A percentile compares a stretch with the other conserved stretches of the same genome.
phyloP scores from a whole-genome alignment of 2,797 vertebrate species.

The Amblyopsis hoosieri region DNA sequence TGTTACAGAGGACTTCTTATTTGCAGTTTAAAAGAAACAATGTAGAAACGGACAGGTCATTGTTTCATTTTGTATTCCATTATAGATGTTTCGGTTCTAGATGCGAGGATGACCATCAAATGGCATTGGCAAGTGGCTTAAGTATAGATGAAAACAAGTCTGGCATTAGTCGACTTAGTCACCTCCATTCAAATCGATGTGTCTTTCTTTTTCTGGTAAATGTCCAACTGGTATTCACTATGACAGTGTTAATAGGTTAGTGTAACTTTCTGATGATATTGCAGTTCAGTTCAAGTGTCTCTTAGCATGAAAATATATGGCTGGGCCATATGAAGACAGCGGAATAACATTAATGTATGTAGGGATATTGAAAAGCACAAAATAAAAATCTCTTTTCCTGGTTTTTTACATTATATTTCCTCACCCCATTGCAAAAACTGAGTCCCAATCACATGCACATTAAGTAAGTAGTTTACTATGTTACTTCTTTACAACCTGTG shows the following conservation, averaged over 20 bases:
- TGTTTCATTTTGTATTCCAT: slow-evolving; percentile 46
- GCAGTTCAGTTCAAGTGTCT: slow-evolving; percentile 38
- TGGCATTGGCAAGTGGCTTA: slow-evolving; percentile 12
- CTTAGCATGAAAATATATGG: slow-evolving; percentile 59
- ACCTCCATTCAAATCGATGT: slow-evolving; percentile 32
- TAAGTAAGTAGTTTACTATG: not conserved
- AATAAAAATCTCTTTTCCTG: slow-evolving; percentile 67
- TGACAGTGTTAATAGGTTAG: slow-evolving; percentile 59
- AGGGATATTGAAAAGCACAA: slow-evolving; percentile 66
- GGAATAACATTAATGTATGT: slow-evolving; percentile 38
- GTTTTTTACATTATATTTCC: slow-evolving; percentile 10
- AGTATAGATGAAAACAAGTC: slow-evolving; percentile 46
- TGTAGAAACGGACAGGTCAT: slow-evolving; percentile 32
- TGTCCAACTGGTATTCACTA: slow-evolving; percentile 48
- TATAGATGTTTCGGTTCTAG: slow-evolving; percentile 65
- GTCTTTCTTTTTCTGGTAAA: slow-evolving; percentile 37
- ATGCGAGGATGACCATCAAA: slow-evolving; percentile 13
- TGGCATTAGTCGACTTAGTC: slow-evolving; percentile 34
- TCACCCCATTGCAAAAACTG: not conserved
- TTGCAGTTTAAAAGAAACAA: slow-evolving; percentile 40
- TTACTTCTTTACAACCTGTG: not conserved
- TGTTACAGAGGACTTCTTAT: slow-evolving; percentile 22
- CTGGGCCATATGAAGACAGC: slow-evolving; percentile 66
- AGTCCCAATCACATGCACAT: not conserved
- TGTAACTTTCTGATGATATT: slow-evolving; percentile 50